Evolutionary conservation across 2,888 invertebrate genomes (phyloP), one percentile per base, ranked within the genome.

Genomic region (Frankliniella intonsa): DNA sequence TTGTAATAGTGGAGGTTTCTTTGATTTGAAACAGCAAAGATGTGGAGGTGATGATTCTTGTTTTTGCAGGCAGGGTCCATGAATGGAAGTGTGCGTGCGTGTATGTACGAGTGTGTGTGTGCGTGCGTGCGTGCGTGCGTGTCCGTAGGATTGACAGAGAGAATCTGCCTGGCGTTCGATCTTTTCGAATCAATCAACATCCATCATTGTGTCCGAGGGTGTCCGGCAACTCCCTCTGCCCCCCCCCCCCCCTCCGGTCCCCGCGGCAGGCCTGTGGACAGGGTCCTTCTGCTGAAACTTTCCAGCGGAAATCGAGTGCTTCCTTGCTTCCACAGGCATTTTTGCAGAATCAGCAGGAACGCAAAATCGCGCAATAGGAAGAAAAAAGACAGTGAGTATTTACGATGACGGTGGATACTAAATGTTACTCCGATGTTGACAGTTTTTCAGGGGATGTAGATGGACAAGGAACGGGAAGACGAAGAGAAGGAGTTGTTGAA

Each of bases 161-260:
- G 62, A 62, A 62, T 62, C 62, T n/a, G 62, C n/a, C 62, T 5
- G 11, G 62, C 62, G 69, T 22, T 76, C 25, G 69, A 76, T 76
- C 69, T 76, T 76, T 76, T 25, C 22, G 69, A 22, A 76, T 76
- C 69, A 76, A 76, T 76, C 69, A 76, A 76, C 69, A 76, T 76
- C 69, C 69, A 76, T 76, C 69, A 76, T 25, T 25, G 69, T 76
- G 69, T 76, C 69, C 22, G 25, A 76, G 69, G 69, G 69, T 76
- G 14, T 14, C 55, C 69, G 55, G 11, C 51, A 51, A 51, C 51
- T 9, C 51, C 9, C 14, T 8, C 55, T 3, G 65, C 65, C 65
- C 69, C 69, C 11, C 14, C 55, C 55, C 55, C 2, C 55, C 3
- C 14, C 69, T 7, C 11, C 65, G 65, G n/a, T 9, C 22, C 65